Percentiles rank a stretch among this genome's conserved stretches.
Conservation (phyloP, 1,140 invertebrate species). For the Ceratina australensis region DNA sequence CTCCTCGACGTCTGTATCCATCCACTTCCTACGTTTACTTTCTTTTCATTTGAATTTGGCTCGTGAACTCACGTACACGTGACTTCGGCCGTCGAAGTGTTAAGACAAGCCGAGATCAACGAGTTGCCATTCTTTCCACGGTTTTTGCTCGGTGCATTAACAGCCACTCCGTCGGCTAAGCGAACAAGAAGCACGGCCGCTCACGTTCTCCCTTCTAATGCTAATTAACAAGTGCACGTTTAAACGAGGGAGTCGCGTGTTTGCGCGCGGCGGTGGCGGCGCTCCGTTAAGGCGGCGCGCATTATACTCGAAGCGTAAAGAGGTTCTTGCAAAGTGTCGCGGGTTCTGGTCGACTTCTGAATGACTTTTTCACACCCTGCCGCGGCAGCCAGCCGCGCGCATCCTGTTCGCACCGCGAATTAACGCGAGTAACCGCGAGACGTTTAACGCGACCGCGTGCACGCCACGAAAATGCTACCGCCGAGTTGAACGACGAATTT, state of each 20-base stretch:
- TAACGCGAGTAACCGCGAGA: constrained; percentile 22
- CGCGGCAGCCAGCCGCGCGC: neutral
- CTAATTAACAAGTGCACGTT: constrained; percentile 47
- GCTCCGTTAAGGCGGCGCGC: constrained; percentile 28
- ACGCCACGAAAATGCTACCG: no score
- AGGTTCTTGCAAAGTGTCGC: constrained; percentile 48
- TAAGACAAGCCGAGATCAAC: neutral
- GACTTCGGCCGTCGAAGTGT: no score
- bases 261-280: constrained; percentile 1
- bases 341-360: constrained; percentile 39
- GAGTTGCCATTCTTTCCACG: neutral
- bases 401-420: neutral
- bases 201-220: constrained; percentile 19
- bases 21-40: no score
- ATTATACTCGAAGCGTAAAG: constrained; percentile 49
- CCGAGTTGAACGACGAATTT: no score
- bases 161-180: constrained; percentile 10
- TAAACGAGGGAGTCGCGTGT: constrained; percentile 42
- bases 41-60: no score
- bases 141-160: constrained; percentile 28
- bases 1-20: no score
- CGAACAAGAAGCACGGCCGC: constrained; percentile 20
- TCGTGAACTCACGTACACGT: no score
- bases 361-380: constrained; percentile 43
- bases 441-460: constrained; percentile 1